Base-by-base conservation (phyloP, 2,113 vertebrate species). In the cattle (Bos taurus) region DNA sequence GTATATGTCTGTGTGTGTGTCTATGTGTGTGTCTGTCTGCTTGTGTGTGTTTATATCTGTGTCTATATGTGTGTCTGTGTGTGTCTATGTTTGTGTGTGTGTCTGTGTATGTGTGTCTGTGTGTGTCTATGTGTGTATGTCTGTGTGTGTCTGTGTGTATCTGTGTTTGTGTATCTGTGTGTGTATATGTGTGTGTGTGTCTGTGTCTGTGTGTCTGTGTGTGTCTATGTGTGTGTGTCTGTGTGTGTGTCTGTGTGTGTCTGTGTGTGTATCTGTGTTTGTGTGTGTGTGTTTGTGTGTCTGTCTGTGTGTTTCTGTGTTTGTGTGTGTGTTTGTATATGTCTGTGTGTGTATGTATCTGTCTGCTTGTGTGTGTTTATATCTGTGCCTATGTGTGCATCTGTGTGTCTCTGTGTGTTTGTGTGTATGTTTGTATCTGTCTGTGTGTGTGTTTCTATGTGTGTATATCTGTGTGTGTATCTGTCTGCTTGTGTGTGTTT, bases 201-300 rank as follows among this genome's bases (percentile, higher is more conserved):
- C 1, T 19, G 4, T 25, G 14, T 54, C 0, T 56, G 17, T 52
- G 14, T 52, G 4, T 52, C 50, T 23, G 33, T 9, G 14, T 33
- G 74, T 17, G 0, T 50, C 9, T n/a, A 13, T 57, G 40, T 28
- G 7, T 46, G 13, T 30, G 11, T 91, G 62, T 56, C 0, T 59
- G 25, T 56, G 54, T 56, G 1, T 57, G 0, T 57, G 8, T 25
- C 1, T 25, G 1, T 57, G 8, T 23, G 21, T 57, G 56, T 57
- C 1, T 57, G 2, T 26, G 5, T 56, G 0, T 56, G 1, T 56
- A 3, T 23, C 3, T 9, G 3, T 57, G 3, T 23, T 40, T 46
- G 7, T 46, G 15, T 15, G 15, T 15, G 13, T 30, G 11, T 91
- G 62, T 56, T 0, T 59, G 25, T 56, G 2, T 48, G 46, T 48